Conservation (phyloP, 2,888 invertebrate species). For the Heterodera filipjevi region DNA sequence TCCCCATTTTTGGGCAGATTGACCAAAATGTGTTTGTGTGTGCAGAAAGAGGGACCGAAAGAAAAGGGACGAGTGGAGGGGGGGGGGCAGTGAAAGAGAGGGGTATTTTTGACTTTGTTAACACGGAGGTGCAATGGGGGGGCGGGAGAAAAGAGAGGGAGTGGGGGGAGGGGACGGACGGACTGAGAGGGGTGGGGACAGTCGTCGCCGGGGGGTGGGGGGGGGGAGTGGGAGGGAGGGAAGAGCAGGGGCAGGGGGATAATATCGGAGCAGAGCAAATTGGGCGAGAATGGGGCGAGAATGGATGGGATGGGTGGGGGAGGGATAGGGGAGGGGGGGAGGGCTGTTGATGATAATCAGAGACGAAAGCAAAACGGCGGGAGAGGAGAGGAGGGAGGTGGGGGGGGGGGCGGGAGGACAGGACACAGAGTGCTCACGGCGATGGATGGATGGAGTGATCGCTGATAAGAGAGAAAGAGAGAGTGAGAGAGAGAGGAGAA, state of each 20-base stretch:
- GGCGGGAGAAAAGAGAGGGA: background rate
- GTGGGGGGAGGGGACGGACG: background rate
- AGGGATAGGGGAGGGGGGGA: background rate
- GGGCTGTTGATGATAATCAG: constrained; percentile 8
- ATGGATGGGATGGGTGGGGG: too few relatives aligned
- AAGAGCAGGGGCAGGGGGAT: background rate
- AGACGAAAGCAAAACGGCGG: background rate
- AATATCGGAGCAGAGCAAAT: background rate
- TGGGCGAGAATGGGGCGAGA: background rate
- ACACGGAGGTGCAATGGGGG: background rate
- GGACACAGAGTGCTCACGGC: background rate
- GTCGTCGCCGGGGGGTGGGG: background rate
- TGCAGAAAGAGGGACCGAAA: background rate
- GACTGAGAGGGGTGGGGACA: background rate
- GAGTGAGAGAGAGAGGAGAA: too few relatives aligned
- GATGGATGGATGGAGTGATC: background rate
- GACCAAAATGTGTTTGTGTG: background rate
- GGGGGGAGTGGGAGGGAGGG: background rate
- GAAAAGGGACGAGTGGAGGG: too few relatives aligned
- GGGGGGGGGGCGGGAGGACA: background rate
- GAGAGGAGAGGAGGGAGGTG: background rate
- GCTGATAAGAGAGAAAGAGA: background rate
- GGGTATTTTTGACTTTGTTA: constrained; percentile 3
- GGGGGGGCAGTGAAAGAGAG: background rate
- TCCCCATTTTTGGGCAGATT: background rate